Evolutionary conservation across 92 coral and sea anemone genomes (phyloP).

Genomic region (Palythoa heliodiscus): DNA sequence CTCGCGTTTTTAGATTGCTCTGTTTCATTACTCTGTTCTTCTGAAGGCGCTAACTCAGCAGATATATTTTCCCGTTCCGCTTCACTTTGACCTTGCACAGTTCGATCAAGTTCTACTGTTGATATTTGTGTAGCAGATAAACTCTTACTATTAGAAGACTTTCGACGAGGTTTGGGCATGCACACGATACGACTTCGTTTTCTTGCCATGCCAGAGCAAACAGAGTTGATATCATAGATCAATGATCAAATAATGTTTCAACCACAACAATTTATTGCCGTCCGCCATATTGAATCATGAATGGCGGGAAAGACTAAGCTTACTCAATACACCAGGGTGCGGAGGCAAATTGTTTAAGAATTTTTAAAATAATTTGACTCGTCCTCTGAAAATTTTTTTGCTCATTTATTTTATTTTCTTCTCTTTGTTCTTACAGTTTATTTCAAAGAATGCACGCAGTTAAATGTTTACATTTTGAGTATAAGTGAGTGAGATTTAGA

Average conservation of each 20-base stretch:
- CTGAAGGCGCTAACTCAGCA: neutral
- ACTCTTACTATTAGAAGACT: conserved; percentile 18
- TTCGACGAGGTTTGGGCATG: conserved; percentile 55
- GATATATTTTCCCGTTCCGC: neutral
- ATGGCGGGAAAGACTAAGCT: conserved; percentile 33
- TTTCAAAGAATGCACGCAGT: no score
- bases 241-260: neutral
- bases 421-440: no score
- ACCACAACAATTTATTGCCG: no score
- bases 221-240: no score
- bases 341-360: no score
- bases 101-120: neutral
- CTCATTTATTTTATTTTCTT: no score
- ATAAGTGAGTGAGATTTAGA: no score
- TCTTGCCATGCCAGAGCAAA: conserved; percentile 30
- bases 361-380: no score
- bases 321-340: no score
- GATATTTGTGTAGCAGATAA: neutral
- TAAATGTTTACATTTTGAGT: no score
- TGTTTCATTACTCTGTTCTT: neutral
- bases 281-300: conserved; percentile 47
- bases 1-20: neutral
- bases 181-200: conserved; percentile 46
- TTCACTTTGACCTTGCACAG: neutral
- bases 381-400: no score